Conservation (phyloP, 2,888 invertebrate genomes). For the Aleiodes alternator region DNA sequence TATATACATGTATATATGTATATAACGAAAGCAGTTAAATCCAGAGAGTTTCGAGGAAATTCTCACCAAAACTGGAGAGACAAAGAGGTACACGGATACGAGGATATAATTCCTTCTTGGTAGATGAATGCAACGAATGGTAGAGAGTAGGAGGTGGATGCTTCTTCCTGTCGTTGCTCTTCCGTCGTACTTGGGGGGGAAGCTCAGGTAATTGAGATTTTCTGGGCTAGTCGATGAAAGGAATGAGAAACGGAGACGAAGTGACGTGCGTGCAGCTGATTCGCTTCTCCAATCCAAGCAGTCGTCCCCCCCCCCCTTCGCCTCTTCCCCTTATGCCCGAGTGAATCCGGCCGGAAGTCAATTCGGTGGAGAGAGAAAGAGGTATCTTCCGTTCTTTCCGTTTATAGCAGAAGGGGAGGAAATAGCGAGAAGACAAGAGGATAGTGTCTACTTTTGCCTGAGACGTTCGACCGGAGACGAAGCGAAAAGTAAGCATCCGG, state of each 20-base stretch:
- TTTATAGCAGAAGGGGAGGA: slow-evolving; percentile 38
- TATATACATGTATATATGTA: too few relatives aligned
- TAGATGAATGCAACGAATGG: slow-evolving; percentile 68
- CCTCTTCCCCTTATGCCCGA: not conserved
- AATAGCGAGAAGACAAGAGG: slow-evolving; percentile 19
- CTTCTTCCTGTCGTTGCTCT: slow-evolving; percentile 53
- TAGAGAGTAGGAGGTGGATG: slow-evolving; percentile 38
- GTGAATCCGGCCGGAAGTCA: slow-evolving; percentile 48
- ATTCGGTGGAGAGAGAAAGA: slow-evolving; percentile 37
- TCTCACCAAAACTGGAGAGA: slow-evolving; percentile 62
- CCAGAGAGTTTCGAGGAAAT: slow-evolving; percentile 10
- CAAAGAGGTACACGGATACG: slow-evolving; percentile 69
- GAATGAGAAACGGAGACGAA: slow-evolving; percentile 36
- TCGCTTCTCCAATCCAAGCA: slow-evolving; percentile 14
- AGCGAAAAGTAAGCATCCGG: slow-evolving; percentile 46
- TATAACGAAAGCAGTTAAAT: slow-evolving; percentile 18
- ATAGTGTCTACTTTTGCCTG: slow-evolving; percentile 18
- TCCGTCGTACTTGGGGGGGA: slow-evolving; percentile 49
- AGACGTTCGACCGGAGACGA: slow-evolving; percentile 45
- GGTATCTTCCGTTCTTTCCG: slow-evolving; percentile 29
- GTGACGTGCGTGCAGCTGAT: slow-evolving; percentile 45
- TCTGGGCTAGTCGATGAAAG: slow-evolving; percentile 58
- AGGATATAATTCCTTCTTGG: slow-evolving; percentile 63
- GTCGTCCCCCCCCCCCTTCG: too few relatives aligned
- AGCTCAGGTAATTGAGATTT: slow-evolving; percentile 69